phyloP scores from a whole-genome alignment of 1,140 invertebrate species.

The Geopemphigus sp. region DNA sequence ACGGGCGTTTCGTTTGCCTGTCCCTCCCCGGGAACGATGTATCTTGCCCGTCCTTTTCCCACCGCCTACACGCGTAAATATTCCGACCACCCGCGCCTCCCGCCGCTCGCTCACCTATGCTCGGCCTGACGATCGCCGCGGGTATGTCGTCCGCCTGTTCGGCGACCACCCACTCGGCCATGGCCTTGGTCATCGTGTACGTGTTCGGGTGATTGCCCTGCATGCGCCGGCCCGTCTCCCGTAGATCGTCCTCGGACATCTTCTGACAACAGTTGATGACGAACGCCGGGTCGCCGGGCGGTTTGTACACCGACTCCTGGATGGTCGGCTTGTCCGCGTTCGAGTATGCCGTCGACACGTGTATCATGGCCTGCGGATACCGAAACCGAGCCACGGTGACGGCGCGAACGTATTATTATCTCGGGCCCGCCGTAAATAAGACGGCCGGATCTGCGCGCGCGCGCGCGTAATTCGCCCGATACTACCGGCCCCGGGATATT shows the following conservation, averaged over 20 bases:
- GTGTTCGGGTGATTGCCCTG: constrained; percentile 79
- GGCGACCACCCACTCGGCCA: constrained; percentile 74
- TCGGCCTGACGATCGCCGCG: constrained; percentile 85
- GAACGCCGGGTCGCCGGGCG: constrained; percentile 63
- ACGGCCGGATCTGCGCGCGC: too few species aligned
- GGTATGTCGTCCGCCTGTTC: constrained; percentile 68
- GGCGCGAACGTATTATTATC: too few species aligned
- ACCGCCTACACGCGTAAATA: too few species aligned
- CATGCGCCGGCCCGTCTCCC: constrained; percentile 59
- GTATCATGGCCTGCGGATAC: constrained; percentile 69
- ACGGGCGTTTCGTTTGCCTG: too few species aligned
- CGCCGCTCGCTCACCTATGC: constrained; percentile 79
- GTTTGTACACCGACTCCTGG: constrained; percentile 71
- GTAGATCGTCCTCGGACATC: constrained; percentile 62
- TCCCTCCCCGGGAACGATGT: too few species aligned
- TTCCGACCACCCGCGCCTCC: too few species aligned
- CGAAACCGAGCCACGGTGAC: too few species aligned
- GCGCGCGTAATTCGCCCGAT: too few species aligned
- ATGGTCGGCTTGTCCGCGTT: constrained; percentile 72
- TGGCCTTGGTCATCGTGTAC: constrained; percentile 82
- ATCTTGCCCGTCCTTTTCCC: too few species aligned
- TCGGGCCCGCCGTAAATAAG: too few species aligned
- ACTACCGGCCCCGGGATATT: too few species aligned
- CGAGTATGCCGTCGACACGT: constrained; percentile 86
- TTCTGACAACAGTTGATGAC: constrained; percentile 64